These are phyloP conservation scores for Balaeniceps rex DNA, from an alignment of 2,113 vertebrate species.

Conservation along the genomic window DNA sequence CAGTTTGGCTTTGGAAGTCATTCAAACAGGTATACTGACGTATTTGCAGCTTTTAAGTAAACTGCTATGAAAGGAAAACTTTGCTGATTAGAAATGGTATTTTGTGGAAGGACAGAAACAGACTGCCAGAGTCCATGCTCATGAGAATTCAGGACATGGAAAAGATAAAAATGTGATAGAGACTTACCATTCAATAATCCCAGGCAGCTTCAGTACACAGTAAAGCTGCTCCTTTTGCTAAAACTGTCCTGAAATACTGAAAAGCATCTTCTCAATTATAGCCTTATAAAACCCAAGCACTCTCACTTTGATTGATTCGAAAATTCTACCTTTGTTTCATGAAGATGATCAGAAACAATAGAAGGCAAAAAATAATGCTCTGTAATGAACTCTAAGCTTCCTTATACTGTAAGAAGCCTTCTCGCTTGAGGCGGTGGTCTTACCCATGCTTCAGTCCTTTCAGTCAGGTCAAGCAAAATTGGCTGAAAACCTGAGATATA, in stretches of 20 bases:
- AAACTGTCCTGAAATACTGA: background rate
- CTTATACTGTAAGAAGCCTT: background rate
- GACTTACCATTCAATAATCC: background rate
- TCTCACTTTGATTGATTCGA: background rate
- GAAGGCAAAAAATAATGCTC: background rate
- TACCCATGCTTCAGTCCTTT: background rate
- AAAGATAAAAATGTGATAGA: background rate
- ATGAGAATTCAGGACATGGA: background rate
- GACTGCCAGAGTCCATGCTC: background rate
- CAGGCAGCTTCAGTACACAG: background rate
- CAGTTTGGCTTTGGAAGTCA: background rate
- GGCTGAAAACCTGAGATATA: background rate
- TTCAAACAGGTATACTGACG: background rate
- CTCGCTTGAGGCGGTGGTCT: fast-evolving
- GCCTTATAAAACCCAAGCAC: background rate
- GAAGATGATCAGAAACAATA: background rate
- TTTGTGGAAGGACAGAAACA: background rate
- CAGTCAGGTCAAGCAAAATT: background rate
- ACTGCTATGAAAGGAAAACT: background rate
- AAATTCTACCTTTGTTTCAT: background rate
- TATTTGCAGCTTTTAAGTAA: background rate
- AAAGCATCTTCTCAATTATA: background rate
- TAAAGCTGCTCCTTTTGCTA: background rate
- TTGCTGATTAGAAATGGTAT: background rate
- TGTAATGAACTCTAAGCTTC: background rate